A percentile compares a stretch with the other conserved stretches of the same genome.
phyloP scores from a whole-genome alignment of 2,888 invertebrate species.

The Unio delphinus region DNA sequence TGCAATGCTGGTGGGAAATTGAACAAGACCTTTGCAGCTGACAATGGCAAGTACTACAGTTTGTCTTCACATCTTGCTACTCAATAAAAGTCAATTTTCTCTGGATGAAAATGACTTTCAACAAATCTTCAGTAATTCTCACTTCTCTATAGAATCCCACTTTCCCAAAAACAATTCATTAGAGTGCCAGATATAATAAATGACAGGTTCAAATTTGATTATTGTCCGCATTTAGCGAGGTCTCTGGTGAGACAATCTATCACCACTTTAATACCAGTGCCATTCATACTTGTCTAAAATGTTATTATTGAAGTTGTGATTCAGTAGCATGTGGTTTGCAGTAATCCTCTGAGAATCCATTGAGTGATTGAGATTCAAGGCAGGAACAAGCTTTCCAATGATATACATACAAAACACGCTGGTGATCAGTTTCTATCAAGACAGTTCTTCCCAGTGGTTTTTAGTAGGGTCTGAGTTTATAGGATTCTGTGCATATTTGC shows the following conservation, averaged over 20 bases:
- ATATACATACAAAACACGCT: conserved; percentile 30
- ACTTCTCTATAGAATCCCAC: conserved; percentile 25
- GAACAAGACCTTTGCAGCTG: too few relatives aligned
- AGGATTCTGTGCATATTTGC: too few relatives aligned
- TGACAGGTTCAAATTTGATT: conserved; percentile 55
- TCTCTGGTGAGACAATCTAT: conserved; percentile 48
- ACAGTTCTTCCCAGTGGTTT: too few relatives aligned
- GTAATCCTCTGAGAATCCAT: conserved; percentile 27
- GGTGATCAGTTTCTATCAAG: too few relatives aligned
- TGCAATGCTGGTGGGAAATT: too few relatives aligned
- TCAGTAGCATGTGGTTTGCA: conserved; percentile 33
- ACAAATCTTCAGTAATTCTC: conserved; percentile 27
- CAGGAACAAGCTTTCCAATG: conserved; percentile 27
- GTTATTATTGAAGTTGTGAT: conserved; percentile 48
- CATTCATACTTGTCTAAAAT: conserved; percentile 40
- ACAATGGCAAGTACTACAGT: too few relatives aligned
- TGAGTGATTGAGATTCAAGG: conserved; percentile 21
- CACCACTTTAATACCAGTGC: conserved; percentile 49
- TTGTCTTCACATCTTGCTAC: conserved; percentile 3
- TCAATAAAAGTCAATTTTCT: conserved; percentile 43
- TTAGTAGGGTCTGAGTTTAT: too few relatives aligned
- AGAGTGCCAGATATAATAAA: conserved; percentile 46
- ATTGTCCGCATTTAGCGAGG: conserved; percentile 47
- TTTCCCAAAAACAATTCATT: conserved; percentile 43
- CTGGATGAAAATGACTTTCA: conserved; percentile 29